Base-by-base conservation (phyloP, 64 coral and sea anemone genomes). In the Pocillopora damicornis region DNA sequence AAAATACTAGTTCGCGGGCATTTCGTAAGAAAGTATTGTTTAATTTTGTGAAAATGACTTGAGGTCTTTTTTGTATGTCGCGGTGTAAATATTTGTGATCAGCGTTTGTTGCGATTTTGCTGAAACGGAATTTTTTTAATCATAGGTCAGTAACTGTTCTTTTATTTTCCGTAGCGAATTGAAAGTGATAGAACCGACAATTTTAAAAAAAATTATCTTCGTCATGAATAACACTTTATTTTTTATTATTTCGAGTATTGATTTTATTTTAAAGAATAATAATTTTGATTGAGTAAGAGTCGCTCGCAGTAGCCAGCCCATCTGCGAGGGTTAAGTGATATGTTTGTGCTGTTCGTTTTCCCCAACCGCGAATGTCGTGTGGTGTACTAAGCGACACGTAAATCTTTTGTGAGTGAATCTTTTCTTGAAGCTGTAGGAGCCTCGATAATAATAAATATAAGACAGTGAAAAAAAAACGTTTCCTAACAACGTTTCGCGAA, bases 391-490 rank as follows among this genome's bases (percentile, higher is more conserved):
- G 63, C 26, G 64, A 85, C 13, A 85, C 71, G 65, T 73, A 58
- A 73, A 58, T 35, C 64, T 85, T 18, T 85, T 85, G 22, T 71
- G 62, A 73, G 81, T 22, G 80, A 67, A 83, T 38, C 15, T 61
- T 62, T 62, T 37, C 61, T 67, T 22, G 51, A 72, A 73, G 13
- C 65, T 42, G 17, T 68, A 18, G 37, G 81, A 72, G 63, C 23
- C 61, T 17, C 11, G 14, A 7, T 67, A 51, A 37, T 83, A 20
- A 65, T 83, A 35, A 68, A 83, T 42, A 83, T 66, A 22, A 83
- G 63, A 34, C 35, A 67, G 65, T 72, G 63, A 72, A 26, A 65
- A 72, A 37, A 67, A 73, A 26, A 20, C 35, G 51, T 85, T 35
- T 85, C 72, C 42, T 25, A 42, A 30, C 65, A 85, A 63, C 81